Evolutionary conservation across 2,113 vertebrate genomes (phyloP), one percentile per base, ranked within the genome.

Genomic region (Nannobrachium achirus): DNA sequence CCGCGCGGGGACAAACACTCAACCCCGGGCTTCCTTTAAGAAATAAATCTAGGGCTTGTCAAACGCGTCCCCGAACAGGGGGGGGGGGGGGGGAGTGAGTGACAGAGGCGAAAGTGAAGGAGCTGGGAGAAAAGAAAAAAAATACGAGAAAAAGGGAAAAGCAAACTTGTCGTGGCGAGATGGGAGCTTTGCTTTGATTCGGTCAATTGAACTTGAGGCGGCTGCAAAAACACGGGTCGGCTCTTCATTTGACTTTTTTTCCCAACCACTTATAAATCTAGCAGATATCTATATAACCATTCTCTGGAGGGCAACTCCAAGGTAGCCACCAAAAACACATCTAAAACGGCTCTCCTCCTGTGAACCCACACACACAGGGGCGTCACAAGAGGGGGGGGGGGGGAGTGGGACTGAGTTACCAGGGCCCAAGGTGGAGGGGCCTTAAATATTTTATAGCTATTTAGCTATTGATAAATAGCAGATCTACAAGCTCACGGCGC

Each of bases 41-140:
- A 75, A 86, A 88, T 76, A 89, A 78, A 86, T 83, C 74, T 51
- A 3, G 16, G 64, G 68, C 78, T 79, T 81, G 81, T 88, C 81
- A 85, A 70, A 63, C 51, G 42, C 19, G 41, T 46, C 48, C 41
- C 44, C 11, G 19, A 50, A 53, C 58, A 16, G n/a, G 49, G 8
- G 71, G 1, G 38, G 61, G 66, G 52, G 48, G 49, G 63, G 50
- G 41, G 55, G 48, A 56, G 15, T 51, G 20, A 69, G 44, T 42
- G 20, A 62, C 13, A 38, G n/a, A 33, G 13, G 66, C n/a, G 56
- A 14, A 66, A 55, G 63, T 55, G 39, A 64, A 55, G 16, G 38
- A 18, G 57, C 25, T 58, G 63, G 46, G 40, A 68, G 41, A 46
- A 0, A 57, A 56, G 48, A 33, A 5, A 9, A 14, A n/a, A 16